phyloP scores from a whole-genome alignment of 2,113 vertebrate species.

The Sinocyclocheilus maitianheensis region DNA sequence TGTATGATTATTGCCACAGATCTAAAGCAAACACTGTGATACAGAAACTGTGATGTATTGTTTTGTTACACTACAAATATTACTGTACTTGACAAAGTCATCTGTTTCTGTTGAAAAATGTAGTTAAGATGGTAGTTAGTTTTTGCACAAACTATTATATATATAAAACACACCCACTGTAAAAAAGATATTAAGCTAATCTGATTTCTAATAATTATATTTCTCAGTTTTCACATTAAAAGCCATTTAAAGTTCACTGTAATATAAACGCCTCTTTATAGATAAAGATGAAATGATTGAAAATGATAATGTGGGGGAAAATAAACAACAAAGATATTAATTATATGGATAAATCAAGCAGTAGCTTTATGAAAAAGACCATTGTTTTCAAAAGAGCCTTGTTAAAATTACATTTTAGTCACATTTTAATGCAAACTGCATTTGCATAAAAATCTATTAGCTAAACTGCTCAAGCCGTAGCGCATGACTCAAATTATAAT shows the following conservation, averaged over 20 bases:
- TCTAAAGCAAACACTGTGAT: not conserved
- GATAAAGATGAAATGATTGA: not conserved
- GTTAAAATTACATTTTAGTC: conserved; percentile 1
- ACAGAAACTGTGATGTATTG: not conserved
- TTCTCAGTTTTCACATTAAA: not conserved
- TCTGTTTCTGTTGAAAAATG: not conserved
- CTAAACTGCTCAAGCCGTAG: conserved; percentile 10
- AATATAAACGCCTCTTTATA: not conserved
- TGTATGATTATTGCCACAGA: not conserved
- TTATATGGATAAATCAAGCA: not conserved
- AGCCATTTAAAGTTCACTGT: not conserved
- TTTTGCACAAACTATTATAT: not conserved
- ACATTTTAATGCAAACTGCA: conserved; percentile 4
- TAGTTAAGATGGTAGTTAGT: not conserved
- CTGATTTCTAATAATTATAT: not conserved
- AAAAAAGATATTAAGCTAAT: not conserved
- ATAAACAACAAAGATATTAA: not conserved
- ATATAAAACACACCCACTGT: not conserved
- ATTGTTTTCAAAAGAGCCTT: not conserved
- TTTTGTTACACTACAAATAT: not conserved
- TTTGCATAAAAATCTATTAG: conserved; percentile 31
- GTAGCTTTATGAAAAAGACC: not conserved
- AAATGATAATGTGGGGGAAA: not conserved
- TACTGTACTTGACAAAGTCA: not conserved
- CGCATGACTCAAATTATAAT: not conserved